A percentile compares a stretch with the other conserved stretches of the same genome.
phyloP scores from a whole-genome alignment of 1,140 invertebrate species.

The Drosophila insularis region DNA sequence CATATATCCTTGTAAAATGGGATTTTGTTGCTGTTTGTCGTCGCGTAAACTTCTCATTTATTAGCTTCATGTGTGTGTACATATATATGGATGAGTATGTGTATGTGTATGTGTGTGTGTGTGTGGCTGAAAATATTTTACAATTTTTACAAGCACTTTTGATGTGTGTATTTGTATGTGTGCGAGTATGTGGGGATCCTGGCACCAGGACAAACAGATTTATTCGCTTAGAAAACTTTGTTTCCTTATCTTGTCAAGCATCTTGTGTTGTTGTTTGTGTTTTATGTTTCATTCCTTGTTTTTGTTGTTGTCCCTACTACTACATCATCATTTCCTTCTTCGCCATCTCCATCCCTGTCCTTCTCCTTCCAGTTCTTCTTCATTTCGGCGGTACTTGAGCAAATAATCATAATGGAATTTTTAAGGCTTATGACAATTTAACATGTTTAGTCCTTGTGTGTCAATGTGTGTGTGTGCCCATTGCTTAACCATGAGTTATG shows the following conservation, averaged over 20 bases:
- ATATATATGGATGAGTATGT: too few relatives aligned
- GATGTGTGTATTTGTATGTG: slow-evolving; percentile 17
- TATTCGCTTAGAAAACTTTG: slow-evolving; percentile 79
- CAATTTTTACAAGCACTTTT: slow-evolving; percentile 61
- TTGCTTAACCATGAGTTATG: slow-evolving; percentile 57
- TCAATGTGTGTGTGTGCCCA: slow-evolving; percentile 16
- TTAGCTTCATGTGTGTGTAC: slow-evolving; percentile 57
- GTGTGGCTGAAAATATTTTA: slow-evolving; percentile 69
- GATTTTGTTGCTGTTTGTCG: slow-evolving; percentile 61
- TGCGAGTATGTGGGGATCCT: slow-evolving; percentile 50
- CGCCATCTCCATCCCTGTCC: not conserved
- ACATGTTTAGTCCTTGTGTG: slow-evolving; percentile 45
- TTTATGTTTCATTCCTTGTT: slow-evolving; percentile 34
- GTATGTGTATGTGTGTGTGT: not conserved
- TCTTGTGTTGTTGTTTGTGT: slow-evolving; percentile 58
- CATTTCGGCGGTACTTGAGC: slow-evolving; percentile 52
- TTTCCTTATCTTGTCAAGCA: slow-evolving; percentile 62
- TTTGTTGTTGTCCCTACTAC: not conserved
- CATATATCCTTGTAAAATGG: slow-evolving; percentile 62
- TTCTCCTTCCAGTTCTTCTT: slow-evolving; percentile 24
- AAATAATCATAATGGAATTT: slow-evolving; percentile 80
- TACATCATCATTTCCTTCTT: not conserved
- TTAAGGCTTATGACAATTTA: slow-evolving; percentile 77
- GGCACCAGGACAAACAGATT: slow-evolving; percentile 73
- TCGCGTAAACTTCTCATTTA: slow-evolving; percentile 76